Evolutionary conservation across 1,140 invertebrate genomes (phyloP).

Genomic region (Drosophila seguyi): DNA sequence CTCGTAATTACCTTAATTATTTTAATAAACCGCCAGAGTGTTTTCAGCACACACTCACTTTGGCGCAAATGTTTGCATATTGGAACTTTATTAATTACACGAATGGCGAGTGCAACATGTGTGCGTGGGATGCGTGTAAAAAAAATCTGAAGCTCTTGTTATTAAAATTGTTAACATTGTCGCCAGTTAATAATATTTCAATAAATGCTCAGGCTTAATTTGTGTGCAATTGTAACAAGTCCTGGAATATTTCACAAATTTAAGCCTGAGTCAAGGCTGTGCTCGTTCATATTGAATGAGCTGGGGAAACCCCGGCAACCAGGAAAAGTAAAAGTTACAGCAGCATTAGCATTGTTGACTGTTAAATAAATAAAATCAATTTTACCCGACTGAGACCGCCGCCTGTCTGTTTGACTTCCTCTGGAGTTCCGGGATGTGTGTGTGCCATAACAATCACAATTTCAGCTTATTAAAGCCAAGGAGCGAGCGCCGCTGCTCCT

Average conservation of each 20-base stretch:
- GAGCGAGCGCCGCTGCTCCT: slow-evolving; percentile 3
- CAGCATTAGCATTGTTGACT: slow-evolving; percentile 63
- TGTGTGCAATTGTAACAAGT: slow-evolving; percentile 39
- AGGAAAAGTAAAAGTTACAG: slow-evolving; percentile 47
- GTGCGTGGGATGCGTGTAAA: slow-evolving; percentile 9
- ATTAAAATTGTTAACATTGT: slow-evolving; percentile 79
- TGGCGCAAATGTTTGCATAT: slow-evolving; percentile 69
- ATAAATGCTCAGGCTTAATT: slow-evolving; percentile 61
- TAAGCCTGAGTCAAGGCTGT: slow-evolving; percentile 4
- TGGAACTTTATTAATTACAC: slow-evolving; percentile 77
- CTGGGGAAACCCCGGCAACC: slow-evolving; percentile 32
- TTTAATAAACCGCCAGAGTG: slow-evolving; percentile 77
- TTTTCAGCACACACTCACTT: slow-evolving; percentile 51
- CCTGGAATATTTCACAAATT: slow-evolving; percentile 15
- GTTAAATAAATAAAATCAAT: slow-evolving; percentile 81
- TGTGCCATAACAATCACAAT: slow-evolving; percentile 73
- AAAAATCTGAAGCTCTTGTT: slow-evolving; percentile 63
- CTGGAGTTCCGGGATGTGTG: slow-evolving; percentile 36
- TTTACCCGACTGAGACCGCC: slow-evolving; percentile 45
- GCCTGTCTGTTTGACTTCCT: slow-evolving; percentile 17
- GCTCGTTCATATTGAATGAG: slow-evolving; percentile 74
- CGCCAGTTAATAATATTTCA: slow-evolving; percentile 76
- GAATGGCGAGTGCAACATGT: slow-evolving; percentile 59
- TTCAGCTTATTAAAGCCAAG: slow-evolving; percentile 44
- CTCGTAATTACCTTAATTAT: slow-evolving; percentile 82